Conservation (phyloP, 2,113 vertebrate genomes). For the Atlantisia rogersi region DNA sequence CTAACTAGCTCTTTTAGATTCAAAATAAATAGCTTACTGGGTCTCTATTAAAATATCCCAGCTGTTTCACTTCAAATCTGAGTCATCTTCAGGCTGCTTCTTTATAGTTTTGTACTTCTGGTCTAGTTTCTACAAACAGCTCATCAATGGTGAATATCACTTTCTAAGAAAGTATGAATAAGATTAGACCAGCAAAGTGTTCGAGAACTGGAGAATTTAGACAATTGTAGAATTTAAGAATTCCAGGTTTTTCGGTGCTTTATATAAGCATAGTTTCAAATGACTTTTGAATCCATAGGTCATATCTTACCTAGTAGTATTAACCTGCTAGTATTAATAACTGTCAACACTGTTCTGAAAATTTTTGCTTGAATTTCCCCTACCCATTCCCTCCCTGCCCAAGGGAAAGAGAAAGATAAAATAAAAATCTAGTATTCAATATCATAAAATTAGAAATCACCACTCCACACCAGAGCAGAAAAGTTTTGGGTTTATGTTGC, state of each 20-base stretch:
- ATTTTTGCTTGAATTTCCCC: not conserved
- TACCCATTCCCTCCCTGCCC: too few species aligned
- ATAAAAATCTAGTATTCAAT: not conserved
- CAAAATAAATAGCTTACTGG: not conserved
- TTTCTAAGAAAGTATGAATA: not conserved
- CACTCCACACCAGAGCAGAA: rapidly evolving
- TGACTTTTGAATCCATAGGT: not conserved
- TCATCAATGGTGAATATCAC: not conserved
- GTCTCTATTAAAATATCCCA: not conserved
- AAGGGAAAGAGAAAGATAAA: not conserved
- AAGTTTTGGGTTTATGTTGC: not conserved
- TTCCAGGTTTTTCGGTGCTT: not conserved
- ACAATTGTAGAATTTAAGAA: not conserved
- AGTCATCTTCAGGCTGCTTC: not conserved
- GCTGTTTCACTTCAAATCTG: not conserved
- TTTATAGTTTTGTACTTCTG: not conserved
- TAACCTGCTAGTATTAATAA: not conserved
- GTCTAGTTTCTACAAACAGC: not conserved
- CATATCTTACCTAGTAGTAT: not conserved
- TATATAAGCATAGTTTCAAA: not conserved
- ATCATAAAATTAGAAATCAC: not conserved
- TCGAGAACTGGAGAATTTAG: not conserved
- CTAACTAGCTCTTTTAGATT: not conserved
- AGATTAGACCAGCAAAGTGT: not conserved
- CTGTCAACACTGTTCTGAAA: not conserved